phyloP scores from a whole-genome alignment of 2,888 invertebrate genomes.

The Mimas tiliae region DNA sequence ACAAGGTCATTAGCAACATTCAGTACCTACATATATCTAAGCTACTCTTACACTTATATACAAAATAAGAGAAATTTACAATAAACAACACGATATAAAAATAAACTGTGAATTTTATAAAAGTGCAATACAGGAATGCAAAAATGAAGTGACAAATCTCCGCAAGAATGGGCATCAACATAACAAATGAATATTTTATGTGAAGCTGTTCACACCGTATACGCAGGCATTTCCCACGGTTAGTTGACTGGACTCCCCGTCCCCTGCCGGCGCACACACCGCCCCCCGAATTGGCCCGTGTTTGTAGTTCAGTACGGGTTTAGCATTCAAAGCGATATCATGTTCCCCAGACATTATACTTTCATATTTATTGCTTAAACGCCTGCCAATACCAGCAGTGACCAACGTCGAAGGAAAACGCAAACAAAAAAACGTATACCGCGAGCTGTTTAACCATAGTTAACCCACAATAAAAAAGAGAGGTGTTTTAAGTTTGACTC shows the following conservation, averaged over 20 bases:
- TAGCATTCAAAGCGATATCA: conserved; percentile 79
- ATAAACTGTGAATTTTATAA: not conserved
- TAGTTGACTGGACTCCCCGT: conserved; percentile 62
- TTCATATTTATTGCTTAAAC: conserved; percentile 59
- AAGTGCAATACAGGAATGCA: conserved; percentile 29
- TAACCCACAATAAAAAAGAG: not conserved
- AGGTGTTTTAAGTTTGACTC: too few relatives aligned
- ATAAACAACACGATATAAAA: conserved; percentile 21
- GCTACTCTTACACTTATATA: too few relatives aligned
- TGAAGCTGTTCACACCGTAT: conserved; percentile 67
- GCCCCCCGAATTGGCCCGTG: conserved; percentile 59
- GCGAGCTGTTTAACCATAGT: not conserved
- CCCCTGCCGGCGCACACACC: conserved; percentile 50
- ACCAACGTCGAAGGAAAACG: conserved; percentile 7
- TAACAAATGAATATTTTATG: conserved; percentile 66
- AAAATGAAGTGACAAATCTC: conserved; percentile 35
- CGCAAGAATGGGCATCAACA: conserved; percentile 67
- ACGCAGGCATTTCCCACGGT: conserved; percentile 78
- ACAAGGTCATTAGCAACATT: not conserved
- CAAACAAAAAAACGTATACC: conserved; percentile 10
- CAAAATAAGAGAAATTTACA: too few relatives aligned
- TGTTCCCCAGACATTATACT: conserved; percentile 77
- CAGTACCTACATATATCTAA: too few relatives aligned
- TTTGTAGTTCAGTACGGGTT: conserved; percentile 79
- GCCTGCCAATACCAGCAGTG: conserved; percentile 2